These are phyloP conservation scores for Ceraclea dissimilis DNA, from an alignment of 2,888 invertebrate species.

Conservation along the genomic window DNA sequence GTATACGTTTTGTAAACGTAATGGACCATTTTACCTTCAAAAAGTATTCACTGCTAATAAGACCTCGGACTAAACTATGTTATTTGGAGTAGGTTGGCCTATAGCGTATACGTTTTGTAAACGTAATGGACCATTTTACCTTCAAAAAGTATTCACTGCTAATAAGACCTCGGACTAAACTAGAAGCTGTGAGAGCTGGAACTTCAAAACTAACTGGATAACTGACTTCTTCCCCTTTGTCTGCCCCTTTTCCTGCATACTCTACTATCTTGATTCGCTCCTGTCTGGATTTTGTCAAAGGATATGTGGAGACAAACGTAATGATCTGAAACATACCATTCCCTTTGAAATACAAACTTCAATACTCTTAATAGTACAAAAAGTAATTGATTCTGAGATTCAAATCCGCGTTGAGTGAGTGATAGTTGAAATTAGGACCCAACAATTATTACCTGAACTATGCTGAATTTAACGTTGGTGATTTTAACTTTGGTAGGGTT, in stretches of 20 bases:
- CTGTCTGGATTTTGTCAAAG: background rate
- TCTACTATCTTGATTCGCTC: background rate
- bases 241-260: background rate
- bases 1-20: too few species aligned
- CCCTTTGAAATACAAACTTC: too few species aligned
- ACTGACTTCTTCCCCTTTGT: background rate
- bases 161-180: background rate
- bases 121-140: background rate
- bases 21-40: background rate
- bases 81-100: too few species aligned
- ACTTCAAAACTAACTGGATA: background rate
- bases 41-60: background rate
- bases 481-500: slow-evolving; percentile 5
- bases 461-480: background rate
- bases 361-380: too few species aligned
- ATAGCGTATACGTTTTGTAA: too few species aligned
- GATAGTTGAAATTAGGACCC: too few species aligned
- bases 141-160: background rate
- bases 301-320: background rate
- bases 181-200: background rate
- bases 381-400: too few species aligned
- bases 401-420: too few species aligned
- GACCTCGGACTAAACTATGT: background rate
- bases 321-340: background rate
- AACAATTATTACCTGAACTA: too few species aligned